Base-by-base conservation (phyloP, 2,113 vertebrate species). In the Catharus fuscescens region DNA sequence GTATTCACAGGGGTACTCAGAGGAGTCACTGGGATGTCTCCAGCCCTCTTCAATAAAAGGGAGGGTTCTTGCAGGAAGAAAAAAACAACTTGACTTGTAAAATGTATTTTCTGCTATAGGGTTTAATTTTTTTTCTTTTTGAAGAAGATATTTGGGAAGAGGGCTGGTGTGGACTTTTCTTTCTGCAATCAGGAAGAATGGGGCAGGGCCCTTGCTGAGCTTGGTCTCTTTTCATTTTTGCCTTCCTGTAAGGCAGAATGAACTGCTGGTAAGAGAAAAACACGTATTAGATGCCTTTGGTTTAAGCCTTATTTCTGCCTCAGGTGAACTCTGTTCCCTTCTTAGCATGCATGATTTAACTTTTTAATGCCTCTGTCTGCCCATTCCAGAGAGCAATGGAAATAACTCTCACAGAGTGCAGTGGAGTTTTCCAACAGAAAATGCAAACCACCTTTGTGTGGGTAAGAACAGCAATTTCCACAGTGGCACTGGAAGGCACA, bases 281-380 rank as follows among this genome's bases (percentile, higher is more conserved):
- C 25, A 64, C 1, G 0, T 50, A 52, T 62, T 83, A 86, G 28
- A 34, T 66, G 44, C 38, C 65, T 94, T 91, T 95, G 21, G 50
- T 93, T 90, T 73, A 56, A 95, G 79, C 53, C 56, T n/a, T 62
- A 31, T 79, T 87, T 96, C 81, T 90, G 94, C 69, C 91, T 91
- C 57, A 79, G 70, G 84, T 93, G 91, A 92, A 85, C 80, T 60
- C 34, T 64, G 42, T 93, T 91, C 90, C 79, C n/a, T 92, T 71
- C 79, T 96, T 93, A 92, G 52, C 65, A 80, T 86, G 86, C 69
- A 36, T 56, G 76, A 93, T 83, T 94, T 92, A 92, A 95, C 93
- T 92, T 96, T 52, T 77, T 87, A 77, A 80, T 88, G 90, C 42
- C 45, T 95, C 81, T 85, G 45, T 77, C 81, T 85, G 78, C 50